Percentiles rank a stretch among this genome's conserved stretches.
Conservation (phyloP, 1,140 invertebrate species). For the Hylyphantes graminicola region DNA sequence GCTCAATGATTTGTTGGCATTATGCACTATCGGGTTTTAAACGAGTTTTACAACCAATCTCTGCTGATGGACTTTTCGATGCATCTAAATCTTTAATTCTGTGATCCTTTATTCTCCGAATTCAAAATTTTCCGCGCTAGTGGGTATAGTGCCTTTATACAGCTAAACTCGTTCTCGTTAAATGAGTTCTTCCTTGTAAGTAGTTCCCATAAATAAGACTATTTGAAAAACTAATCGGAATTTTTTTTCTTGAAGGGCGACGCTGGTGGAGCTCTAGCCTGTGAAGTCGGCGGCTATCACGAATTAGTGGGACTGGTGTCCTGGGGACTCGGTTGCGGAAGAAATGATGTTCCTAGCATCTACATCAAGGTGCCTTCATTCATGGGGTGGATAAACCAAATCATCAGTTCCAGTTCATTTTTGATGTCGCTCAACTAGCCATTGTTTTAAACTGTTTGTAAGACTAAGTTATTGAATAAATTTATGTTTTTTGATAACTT, state of each 20-base stretch:
- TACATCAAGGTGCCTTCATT: conserved; percentile 93
- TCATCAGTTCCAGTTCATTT: conserved; percentile 72
- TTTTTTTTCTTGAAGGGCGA: conserved; percentile 76
- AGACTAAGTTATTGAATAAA: conserved; percentile 4
- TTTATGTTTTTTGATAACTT: neutral
- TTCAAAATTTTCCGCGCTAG: no score
- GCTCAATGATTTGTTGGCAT: no score
- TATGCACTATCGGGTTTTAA: no score
- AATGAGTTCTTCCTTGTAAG: no score
- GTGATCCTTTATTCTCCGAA: no score
- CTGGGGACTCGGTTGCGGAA: conserved; percentile 90
- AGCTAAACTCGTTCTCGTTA: no score
- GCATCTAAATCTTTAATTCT: no score
- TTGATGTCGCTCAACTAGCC: conserved; percentile 15
- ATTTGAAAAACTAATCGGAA: neutral
- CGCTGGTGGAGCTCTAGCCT: conserved; percentile 88
- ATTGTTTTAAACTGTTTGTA: neutral
- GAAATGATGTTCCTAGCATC: conserved; percentile 87
- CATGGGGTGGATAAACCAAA: conserved; percentile 95
- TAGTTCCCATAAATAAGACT: no score
- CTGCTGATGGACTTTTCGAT: no score
- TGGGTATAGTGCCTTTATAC: no score
- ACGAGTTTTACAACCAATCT: no score
- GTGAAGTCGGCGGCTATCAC: conserved; percentile 90
- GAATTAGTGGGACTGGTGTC: conserved; percentile 89